Conservation (phyloP, 2,113 vertebrate genomes). For the Prolemur simus region DNA sequence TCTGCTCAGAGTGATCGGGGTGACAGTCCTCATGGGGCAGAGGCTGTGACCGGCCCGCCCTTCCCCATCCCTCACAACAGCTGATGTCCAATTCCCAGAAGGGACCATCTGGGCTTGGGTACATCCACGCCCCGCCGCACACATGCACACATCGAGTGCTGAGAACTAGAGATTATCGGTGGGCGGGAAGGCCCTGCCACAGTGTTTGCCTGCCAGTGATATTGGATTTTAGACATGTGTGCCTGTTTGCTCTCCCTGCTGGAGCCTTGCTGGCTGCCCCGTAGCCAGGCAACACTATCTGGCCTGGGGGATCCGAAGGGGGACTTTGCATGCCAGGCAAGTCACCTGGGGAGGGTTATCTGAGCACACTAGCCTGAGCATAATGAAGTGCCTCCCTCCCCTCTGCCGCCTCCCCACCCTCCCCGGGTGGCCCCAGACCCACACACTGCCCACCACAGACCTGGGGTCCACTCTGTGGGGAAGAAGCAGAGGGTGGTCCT, state of each 20-base stretch:
- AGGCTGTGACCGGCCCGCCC: background rate
- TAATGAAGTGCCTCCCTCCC: background rate
- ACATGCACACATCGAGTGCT: background rate
- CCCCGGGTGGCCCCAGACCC: background rate
- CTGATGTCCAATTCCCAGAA: slow-evolving; percentile 56
- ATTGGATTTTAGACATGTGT: slow-evolving; percentile 67
- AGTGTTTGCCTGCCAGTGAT: slow-evolving; percentile 53
- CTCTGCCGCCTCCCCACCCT: background rate
- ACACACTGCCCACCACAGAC: background rate
- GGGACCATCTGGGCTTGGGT: slow-evolving; percentile 48
- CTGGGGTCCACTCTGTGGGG: background rate
- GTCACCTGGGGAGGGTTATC: slow-evolving; percentile 62
- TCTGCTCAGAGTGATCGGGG: background rate
- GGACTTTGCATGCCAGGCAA: slow-evolving; percentile 36
- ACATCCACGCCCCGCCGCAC: background rate
- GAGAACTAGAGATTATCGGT: slow-evolving; percentile 41
- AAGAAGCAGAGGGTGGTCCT: background rate
- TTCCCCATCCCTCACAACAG: background rate
- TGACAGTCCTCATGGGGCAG: background rate
- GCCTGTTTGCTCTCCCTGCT: slow-evolving; percentile 65
- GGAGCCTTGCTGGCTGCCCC: background rate
- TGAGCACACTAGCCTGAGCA: background rate
- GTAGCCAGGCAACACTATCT: slow-evolving; percentile 76
- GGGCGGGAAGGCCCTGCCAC: slow-evolving; percentile 23
- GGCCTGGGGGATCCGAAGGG: slow-evolving; percentile 49